These are phyloP conservation scores for Acleris laterana DNA, from an alignment of 2,888 invertebrate genomes.

Conservation along the genomic window DNA sequence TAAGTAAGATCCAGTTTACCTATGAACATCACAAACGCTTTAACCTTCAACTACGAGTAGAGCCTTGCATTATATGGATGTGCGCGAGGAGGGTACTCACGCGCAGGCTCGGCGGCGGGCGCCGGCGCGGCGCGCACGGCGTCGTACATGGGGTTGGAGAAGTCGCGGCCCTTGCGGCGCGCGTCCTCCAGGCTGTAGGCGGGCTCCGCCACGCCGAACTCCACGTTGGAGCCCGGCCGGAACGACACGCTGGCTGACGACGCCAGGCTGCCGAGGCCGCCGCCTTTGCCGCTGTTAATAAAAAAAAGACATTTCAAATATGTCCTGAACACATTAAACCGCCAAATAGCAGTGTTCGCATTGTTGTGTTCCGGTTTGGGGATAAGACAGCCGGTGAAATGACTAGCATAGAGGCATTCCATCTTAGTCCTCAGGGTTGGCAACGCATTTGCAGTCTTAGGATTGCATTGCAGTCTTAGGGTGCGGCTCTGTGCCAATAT, in stretches of 20 bases:
- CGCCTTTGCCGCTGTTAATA: conserved; percentile 89
- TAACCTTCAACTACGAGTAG: neutral
- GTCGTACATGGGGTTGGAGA: conserved; percentile 99
- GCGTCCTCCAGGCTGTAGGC: conserved; percentile 91
- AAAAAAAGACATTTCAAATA: neutral
- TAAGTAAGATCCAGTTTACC: neutral
- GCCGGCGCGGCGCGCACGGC: conserved; percentile 87
- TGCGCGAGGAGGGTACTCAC: conserved; percentile 52
- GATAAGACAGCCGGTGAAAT: too few species aligned
- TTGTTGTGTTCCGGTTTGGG: too few species aligned
- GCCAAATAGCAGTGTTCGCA: too few species aligned
- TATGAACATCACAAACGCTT: neutral
- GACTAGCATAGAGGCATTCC: too few species aligned
- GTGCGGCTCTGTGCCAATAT: too few species aligned
- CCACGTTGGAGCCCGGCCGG: conserved; percentile 96
- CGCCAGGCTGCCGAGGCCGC: conserved; percentile 90
- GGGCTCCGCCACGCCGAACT: conserved; percentile 90
- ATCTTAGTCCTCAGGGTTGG: too few species aligned
- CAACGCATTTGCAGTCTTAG: too few species aligned
- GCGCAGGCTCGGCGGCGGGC: conserved; percentile 61
- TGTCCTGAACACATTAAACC: too few species aligned
- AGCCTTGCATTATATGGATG: neutral
- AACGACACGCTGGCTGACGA: conserved; percentile 96
- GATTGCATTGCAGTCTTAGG: too few species aligned
- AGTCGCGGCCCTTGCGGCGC: conserved; percentile 92